A percentile compares a stretch with the other conserved stretches of the same genome.
These are phyloP conservation scores for Coendou prehensilis DNA, from an alignment of 2,797 vertebrate genomes.

Conservation along the genomic window DNA sequence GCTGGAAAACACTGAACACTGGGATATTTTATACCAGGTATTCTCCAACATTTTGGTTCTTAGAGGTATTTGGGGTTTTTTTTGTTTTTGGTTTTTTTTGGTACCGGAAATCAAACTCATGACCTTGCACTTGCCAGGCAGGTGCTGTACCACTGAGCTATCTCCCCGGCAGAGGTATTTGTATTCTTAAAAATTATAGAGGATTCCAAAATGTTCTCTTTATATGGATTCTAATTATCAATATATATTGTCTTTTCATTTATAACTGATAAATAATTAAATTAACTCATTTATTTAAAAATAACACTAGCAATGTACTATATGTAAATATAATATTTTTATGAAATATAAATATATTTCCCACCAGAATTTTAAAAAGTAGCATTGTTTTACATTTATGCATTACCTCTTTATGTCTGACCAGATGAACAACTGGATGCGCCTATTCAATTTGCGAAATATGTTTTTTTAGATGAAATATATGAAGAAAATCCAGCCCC, in stretches of 20 bases:
- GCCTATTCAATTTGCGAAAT: not conserved
- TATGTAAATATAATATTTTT: constrained; percentile 8
- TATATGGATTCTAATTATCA: not conserved
- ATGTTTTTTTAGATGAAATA: constrained; percentile 18
- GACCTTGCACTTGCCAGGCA: no score
- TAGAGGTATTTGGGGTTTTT: not conserved
- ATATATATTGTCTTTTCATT: not conserved
- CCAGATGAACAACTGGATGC: not conserved
- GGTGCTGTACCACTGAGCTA: no score
- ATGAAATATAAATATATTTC: constrained; percentile 18
- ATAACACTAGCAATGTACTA: not conserved
- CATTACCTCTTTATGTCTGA: not conserved
- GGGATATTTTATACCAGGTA: not conserved
- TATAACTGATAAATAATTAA: constrained; percentile 3
- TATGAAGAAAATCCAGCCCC: not conserved
- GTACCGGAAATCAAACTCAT: no score
- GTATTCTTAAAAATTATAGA: not conserved
- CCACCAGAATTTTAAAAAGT: not conserved
- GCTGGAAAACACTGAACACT: not conserved
- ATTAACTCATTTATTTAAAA: constrained; percentile 28
- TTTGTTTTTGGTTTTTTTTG: no score
- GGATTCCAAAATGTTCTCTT: constrained; percentile 17
- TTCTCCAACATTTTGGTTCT: constrained; percentile 11
- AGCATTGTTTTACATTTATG: not conserved
- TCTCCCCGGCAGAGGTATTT: not conserved